These are phyloP conservation scores for Arrhopalites spinosus DNA, from an alignment of 2,888 invertebrate species.

Conservation along the genomic window DNA sequence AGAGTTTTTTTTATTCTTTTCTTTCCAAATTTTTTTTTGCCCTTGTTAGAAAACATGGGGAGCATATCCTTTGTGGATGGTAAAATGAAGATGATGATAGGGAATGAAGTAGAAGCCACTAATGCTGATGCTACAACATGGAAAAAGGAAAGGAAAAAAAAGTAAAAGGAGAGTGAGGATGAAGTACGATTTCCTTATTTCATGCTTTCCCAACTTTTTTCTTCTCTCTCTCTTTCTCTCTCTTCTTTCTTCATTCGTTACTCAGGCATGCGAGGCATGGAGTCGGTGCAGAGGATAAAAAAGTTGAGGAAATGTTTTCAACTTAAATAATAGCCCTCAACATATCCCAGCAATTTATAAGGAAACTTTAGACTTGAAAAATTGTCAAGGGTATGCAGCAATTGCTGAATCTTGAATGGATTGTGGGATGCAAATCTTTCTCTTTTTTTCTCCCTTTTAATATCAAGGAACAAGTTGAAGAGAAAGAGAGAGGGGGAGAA, in stretches of 20 bases:
- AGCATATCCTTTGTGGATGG: not conserved
- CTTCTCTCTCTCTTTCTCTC: not conserved
- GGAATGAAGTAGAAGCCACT: not conserved
- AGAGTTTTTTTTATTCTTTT: not conserved
- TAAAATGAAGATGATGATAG: not conserved
- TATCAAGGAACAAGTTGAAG: not conserved
- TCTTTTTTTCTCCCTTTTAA: not conserved
- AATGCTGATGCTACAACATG: not conserved
- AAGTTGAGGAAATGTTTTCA: too few relatives aligned
- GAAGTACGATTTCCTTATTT: constrained; percentile 34
- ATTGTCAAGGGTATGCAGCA: too few relatives aligned
- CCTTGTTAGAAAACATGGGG: too few relatives aligned
- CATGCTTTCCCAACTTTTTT: constrained; percentile 33
- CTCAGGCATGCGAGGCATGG: constrained; percentile 5
- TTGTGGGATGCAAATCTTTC: not conserved
- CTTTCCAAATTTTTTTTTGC: not conserved
- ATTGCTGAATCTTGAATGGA: too few relatives aligned
- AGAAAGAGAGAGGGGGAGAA: not conserved
- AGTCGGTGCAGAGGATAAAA: not conserved
- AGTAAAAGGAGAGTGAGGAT: constrained; percentile 14
- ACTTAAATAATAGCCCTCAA: too few relatives aligned
- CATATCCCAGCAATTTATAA: too few relatives aligned
- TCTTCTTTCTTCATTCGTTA: too few relatives aligned
- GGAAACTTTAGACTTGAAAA: too few relatives aligned
- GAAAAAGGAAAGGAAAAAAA: not conserved